Conservation (phyloP, 35 echinoderm and acorn worm genomes). For the Heliocidaris erythrogramma region DNA sequence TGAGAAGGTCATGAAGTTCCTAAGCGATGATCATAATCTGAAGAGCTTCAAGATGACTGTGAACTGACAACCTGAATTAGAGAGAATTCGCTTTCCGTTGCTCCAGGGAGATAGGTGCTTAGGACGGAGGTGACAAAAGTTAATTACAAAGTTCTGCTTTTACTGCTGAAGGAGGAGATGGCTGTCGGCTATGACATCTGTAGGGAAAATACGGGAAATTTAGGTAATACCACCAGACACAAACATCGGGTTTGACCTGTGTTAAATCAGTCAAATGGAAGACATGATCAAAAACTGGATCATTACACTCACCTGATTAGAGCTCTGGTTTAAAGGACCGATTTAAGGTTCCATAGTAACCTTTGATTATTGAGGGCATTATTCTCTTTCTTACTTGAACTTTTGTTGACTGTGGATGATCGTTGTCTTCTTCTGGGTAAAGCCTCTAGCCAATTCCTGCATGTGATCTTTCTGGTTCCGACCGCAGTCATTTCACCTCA, state of each 20-base stretch:
- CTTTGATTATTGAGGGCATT: background rate
- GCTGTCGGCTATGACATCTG: background rate
- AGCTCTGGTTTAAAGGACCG: background rate
- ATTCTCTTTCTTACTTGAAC: background rate
- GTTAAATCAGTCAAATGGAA: background rate
- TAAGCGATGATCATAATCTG: background rate
- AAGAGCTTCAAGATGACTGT: background rate
- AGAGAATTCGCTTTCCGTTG: background rate
- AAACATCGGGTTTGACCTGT: background rate
- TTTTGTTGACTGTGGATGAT: background rate
- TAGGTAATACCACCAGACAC: conserved; percentile 1
- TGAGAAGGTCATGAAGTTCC: background rate
- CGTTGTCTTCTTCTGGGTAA: background rate
- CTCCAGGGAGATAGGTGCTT: background rate
- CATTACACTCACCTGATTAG: background rate
- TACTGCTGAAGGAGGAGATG: background rate
- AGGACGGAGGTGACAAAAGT: background rate
- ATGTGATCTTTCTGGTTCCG: background rate
- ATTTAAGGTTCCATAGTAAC: background rate
- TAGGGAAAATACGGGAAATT: conserved; percentile 10
- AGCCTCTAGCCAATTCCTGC: background rate
- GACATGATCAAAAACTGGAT: conserved; percentile 17
- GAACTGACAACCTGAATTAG: background rate
- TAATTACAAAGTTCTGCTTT: conserved; percentile 11
- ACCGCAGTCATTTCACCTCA: background rate